phyloP scores from a whole-genome alignment of 2,797 vertebrate genomes.

The Alcedo atthis region DNA sequence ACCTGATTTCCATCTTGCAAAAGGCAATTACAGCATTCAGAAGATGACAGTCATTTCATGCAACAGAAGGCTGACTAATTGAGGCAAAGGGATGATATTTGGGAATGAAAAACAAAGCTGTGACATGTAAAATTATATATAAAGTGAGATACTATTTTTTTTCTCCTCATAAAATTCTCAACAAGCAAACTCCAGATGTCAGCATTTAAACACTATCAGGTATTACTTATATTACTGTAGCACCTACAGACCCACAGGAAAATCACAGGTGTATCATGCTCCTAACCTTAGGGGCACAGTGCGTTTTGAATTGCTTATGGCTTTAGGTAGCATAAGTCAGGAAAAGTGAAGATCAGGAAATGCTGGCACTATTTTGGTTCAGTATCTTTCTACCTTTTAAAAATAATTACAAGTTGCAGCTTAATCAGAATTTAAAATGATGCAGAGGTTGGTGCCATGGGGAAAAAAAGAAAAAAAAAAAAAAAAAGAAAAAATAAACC shows the following conservation, averaged over 20 bases:
- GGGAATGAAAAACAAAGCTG: conserved; percentile 33
- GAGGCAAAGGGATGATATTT: conserved; percentile 25
- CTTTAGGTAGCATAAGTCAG: not conserved
- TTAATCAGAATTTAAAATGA: not conserved
- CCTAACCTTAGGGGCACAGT: not conserved
- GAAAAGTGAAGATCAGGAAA: not conserved
- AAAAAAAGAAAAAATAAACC: not conserved
- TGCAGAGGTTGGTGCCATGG: not conserved
- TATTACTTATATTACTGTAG: not conserved
- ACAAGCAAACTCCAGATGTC: conserved; percentile 36
- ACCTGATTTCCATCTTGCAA: conserved; percentile 27
- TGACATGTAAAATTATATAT: conserved; percentile 12
- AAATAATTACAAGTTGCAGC: not conserved
- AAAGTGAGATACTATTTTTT: not conserved
- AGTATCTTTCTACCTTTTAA: not conserved
- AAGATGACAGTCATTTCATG: not conserved
- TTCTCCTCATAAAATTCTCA: not conserved
- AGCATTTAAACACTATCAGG: conserved; percentile 32
- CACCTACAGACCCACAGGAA: not conserved
- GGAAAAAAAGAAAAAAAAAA: not conserved
- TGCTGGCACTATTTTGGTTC: not conserved
- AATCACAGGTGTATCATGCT: not conserved
- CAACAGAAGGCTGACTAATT: conserved; percentile 27
- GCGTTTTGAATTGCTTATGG: not conserved
- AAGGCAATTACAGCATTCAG: conserved; percentile 8